phyloP scores from a whole-genome alignment of 2,113 vertebrate species.

The human (Homo sapiens) region GRCh38 chr11:92307001-92307500 shows the following conservation, averaged over 20 bases:
- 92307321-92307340: not conserved
- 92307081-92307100: not conserved
- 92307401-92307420: not conserved
- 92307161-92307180: not conserved
- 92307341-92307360: conserved; percentile 11
- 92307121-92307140: not conserved
- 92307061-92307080: too few species aligned
- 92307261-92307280: not conserved
- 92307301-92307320: not conserved
- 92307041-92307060: too few species aligned
- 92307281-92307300: not conserved
- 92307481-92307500: not conserved
- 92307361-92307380: conserved; percentile 16
- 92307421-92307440: not conserved
- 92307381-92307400: not conserved
- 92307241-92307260: not conserved
- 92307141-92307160: not conserved
- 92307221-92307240: not conserved
- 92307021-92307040: too few species aligned
- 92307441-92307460: not conserved
- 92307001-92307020: too few species aligned
- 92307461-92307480: not conserved
- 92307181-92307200: not conserved
- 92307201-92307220: not conserved
- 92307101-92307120: not conserved